Percentiles rank a stretch among this genome's conserved stretches.
phyloP scores from a whole-genome alignment of 2,888 invertebrate species.

The Periphyllus acericola region DNA sequence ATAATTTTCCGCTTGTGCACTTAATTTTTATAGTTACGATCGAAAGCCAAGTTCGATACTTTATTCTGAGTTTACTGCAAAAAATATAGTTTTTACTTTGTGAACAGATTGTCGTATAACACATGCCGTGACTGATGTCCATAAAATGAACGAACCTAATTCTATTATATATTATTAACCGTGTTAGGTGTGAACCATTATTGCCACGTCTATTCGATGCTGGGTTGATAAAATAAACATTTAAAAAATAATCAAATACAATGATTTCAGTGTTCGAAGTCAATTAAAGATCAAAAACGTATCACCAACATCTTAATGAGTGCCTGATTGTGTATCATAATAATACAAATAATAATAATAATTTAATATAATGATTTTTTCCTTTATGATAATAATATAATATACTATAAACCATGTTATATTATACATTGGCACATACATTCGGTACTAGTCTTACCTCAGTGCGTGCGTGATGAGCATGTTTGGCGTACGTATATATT shows the following conservation, averaged over 20 bases:
- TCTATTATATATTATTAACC: neutral
- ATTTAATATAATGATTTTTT: neutral
- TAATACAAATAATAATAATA: neutral
- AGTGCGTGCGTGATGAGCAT: neutral
- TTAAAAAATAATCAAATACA: slow-evolving; percentile 2
- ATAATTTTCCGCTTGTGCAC: too few relatives aligned
- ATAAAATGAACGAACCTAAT: neutral
- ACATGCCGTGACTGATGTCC: neutral
- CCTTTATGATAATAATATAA: neutral
- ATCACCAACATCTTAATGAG: neutral
- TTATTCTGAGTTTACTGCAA: too few relatives aligned
- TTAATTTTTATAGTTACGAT: neutral
- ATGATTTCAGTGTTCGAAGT: too few relatives aligned
- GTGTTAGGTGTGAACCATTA: neutral
- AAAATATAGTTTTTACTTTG: neutral
- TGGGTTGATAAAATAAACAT: neutral
- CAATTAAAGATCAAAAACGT: neutral
- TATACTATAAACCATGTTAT: too few relatives aligned
- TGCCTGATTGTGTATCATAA: neutral
- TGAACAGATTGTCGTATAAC: neutral
- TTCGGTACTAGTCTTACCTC: neutral
- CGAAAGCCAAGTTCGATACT: neutral
- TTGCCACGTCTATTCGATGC: too few relatives aligned
- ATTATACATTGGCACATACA: too few relatives aligned
- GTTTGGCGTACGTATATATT: slow-evolving; percentile 2